Percentiles rank a stretch among this genome's conserved stretches.
Conservation (phyloP, 2,113 vertebrate genomes). For the Potamarius usumacintae region DNA sequence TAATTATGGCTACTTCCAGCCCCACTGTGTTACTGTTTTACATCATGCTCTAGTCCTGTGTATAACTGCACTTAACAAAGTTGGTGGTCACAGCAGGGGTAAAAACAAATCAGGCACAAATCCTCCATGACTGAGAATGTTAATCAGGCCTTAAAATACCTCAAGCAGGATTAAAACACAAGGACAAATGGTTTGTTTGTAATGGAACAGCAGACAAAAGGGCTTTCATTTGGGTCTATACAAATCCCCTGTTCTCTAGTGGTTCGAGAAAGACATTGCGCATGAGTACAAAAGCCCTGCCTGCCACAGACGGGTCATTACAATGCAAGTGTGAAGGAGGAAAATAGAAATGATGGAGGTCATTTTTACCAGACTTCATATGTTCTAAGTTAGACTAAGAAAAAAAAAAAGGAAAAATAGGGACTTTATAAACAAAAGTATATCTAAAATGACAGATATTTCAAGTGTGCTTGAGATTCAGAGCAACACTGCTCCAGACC, state of each 20-base stretch:
- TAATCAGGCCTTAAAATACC: constrained; percentile 78
- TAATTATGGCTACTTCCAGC: background rate
- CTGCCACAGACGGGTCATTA: constrained; percentile 69
- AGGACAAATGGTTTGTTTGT: constrained; percentile 79
- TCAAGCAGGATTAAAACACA: constrained; percentile 77
- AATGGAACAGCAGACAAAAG: constrained; percentile 79
- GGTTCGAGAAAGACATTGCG: constrained; percentile 70
- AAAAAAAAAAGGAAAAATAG: too few species aligned
- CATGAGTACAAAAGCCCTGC: constrained; percentile 70
- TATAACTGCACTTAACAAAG: background rate
- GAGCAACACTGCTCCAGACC: constrained; percentile 50
- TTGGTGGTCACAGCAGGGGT: background rate
- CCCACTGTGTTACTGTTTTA: background rate
- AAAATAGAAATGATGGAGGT: constrained; percentile 45
- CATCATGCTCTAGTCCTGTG: background rate
- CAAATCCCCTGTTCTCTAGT: constrained; percentile 79
- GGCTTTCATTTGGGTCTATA: constrained; percentile 76
- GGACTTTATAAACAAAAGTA: background rate
- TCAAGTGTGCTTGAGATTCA: constrained; percentile 61
- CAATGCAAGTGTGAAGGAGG: constrained; percentile 60
- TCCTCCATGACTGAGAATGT: constrained; percentile 71
- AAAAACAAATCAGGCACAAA: background rate
- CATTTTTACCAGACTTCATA: background rate
- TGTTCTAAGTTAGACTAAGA: background rate
- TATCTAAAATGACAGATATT: constrained; percentile 29